Percentiles rank a stretch among this genome's conserved stretches.
Evolutionary conservation across 2,888 invertebrate genomes (phyloP).

Genomic region (Lithophane ornitopus): DNA sequence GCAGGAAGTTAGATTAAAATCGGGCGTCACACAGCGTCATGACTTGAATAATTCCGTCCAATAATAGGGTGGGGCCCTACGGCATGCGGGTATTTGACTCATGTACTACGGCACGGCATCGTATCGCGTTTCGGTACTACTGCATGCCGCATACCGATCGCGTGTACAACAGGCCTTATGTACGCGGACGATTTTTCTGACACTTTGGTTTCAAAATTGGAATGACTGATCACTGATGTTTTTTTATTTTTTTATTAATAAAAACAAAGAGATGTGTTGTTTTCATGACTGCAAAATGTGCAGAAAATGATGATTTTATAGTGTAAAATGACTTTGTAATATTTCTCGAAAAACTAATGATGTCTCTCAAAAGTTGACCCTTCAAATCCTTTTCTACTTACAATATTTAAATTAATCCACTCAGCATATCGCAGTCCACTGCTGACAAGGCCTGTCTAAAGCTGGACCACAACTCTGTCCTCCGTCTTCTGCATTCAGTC

Average conservation of each 20-base stretch:
- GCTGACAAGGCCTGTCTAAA: no score
- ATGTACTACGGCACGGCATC: slow-evolving; percentile 86
- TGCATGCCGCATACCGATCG: slow-evolving; percentile 80
- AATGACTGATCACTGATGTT: not conserved
- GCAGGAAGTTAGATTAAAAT: slow-evolving; percentile 85
- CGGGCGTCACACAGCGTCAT: slow-evolving; percentile 78
- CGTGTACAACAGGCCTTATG: slow-evolving; percentile 73
- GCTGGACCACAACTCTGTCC: no score
- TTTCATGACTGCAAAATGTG: not conserved
- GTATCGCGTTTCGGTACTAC: slow-evolving; percentile 76
- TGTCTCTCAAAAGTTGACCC: no score
- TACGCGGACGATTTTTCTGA: slow-evolving; percentile 59
- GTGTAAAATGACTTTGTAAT: not conserved
- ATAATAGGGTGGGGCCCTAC: slow-evolving; percentile 82
- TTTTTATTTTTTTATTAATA: not conserved
- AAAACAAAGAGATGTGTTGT: no score
- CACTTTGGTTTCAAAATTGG: slow-evolving; percentile 20
- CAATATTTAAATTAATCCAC: no score
- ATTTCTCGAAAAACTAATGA: not conserved
- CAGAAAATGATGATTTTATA: not conserved
- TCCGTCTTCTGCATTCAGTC: no score
- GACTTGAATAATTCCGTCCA: slow-evolving; percentile 83
- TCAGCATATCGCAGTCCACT: no score
- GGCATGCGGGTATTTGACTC: slow-evolving; percentile 83
- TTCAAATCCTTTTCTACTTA: no score